These are phyloP conservation scores for Zonitis immaculata DNA, from an alignment of 2,888 invertebrate genomes.

Conservation along the genomic window DNA sequence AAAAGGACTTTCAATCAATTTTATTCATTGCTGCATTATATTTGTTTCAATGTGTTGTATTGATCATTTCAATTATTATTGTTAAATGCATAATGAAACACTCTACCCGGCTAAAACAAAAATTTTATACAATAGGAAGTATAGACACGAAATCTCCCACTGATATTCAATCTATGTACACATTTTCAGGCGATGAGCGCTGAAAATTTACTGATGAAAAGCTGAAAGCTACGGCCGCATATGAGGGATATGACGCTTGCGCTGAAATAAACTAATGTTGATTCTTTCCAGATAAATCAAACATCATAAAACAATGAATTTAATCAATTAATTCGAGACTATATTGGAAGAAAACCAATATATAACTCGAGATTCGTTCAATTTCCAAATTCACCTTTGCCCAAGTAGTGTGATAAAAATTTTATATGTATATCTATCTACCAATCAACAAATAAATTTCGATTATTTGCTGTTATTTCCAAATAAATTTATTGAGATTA, in stretches of 20 bases:
- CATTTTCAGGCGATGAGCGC: slow-evolving; percentile 7
- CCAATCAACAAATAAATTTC: too few relatives aligned
- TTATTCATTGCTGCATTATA: not conserved
- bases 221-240: not conserved
- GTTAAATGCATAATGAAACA: not conserved
- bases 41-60: not conserved
- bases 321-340: not conserved
- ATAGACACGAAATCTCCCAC: not conserved
- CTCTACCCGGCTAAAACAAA: not conserved
- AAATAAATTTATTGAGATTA: too few relatives aligned
- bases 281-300: not conserved
- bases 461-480: too few relatives aligned
- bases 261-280: not conserved
- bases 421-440: too few relatives aligned
- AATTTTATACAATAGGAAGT: not conserved
- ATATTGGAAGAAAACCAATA: too few relatives aligned
- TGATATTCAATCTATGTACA: not conserved
- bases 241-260: not conserved
- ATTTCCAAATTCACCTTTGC: too few relatives aligned
- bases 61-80: not conserved
- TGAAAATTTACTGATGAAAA: slow-evolving; percentile 5
- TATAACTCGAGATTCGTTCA: too few relatives aligned
- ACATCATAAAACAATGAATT: not conserved
- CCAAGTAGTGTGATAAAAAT: too few relatives aligned
- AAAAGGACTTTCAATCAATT: not conserved